phyloP scores from a whole-genome alignment of 2,797 vertebrate species.

The Iguana delicatissima region DNA sequence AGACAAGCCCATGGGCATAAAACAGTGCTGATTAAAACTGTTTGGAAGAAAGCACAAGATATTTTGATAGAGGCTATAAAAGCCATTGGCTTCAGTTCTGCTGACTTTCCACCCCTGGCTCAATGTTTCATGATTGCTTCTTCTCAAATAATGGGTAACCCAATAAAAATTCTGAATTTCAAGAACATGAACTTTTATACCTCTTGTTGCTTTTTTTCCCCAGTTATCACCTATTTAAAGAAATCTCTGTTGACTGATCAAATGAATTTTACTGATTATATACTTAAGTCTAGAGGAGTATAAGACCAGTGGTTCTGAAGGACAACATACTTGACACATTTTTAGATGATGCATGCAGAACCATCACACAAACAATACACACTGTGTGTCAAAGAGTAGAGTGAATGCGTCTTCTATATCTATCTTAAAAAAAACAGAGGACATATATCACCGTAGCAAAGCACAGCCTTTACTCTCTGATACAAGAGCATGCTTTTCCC shows the following conservation, averaged over 20 bases:
- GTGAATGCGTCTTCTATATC: no score
- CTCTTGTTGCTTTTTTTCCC: background rate
- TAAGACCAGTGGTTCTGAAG: background rate
- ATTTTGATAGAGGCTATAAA: background rate
- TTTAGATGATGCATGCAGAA: background rate
- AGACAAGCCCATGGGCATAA: slow-evolving; percentile 81
- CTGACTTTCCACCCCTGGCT: background rate
- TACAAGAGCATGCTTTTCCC: no score
- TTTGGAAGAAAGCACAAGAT: background rate
- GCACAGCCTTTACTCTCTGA: no score
- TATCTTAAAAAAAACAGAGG: no score
- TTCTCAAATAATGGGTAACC: no score
- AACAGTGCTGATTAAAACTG: background rate
- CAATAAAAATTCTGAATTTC: background rate
- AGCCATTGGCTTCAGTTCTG: no score
- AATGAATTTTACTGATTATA: background rate
- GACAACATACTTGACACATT: background rate
- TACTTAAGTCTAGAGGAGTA: background rate
- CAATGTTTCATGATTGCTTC: background rate
- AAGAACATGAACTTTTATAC: background rate
- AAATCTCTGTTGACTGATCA: background rate
- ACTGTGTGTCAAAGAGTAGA: no score
- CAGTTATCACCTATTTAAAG: background rate
- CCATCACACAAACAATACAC: no score
- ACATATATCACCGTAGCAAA: no score